Percentiles rank a stretch among this genome's conserved stretches.
These are phyloP conservation scores for Caenorhabditis imperialis DNA, from an alignment of 2,888 invertebrate genomes.

Conservation along the genomic window DNA sequence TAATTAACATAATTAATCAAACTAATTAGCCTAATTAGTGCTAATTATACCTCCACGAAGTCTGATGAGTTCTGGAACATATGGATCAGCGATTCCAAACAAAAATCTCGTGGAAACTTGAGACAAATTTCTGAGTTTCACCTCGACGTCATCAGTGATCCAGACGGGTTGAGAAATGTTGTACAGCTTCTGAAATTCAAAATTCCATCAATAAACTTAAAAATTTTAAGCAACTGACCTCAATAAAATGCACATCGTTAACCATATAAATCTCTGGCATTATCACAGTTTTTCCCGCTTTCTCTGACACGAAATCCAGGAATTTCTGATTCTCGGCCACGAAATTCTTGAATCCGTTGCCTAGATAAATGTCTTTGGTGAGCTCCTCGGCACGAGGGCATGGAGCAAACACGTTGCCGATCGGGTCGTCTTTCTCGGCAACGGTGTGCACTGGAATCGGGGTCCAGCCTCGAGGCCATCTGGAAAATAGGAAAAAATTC, in stretches of 20 bases:
- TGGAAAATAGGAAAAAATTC: no score
- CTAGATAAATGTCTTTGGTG: slow-evolving; percentile 50
- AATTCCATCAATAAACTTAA: not conserved
- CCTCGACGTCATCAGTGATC: slow-evolving; percentile 63
- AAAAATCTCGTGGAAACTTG: slow-evolving; percentile 66
- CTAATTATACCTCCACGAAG: slow-evolving; percentile 57
- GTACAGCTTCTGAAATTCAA: slow-evolving; percentile 63
- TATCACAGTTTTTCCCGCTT: slow-evolving; percentile 64
- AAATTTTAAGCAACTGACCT: slow-evolving; percentile 52
- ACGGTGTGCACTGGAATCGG: slow-evolving; percentile 73
- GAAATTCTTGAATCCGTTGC: slow-evolving; percentile 58
- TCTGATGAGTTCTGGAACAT: slow-evolving; percentile 65
- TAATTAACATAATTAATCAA: no score
- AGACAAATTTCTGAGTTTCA: slow-evolving; percentile 65
- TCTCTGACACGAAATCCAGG: slow-evolving; percentile 60
- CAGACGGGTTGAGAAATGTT: slow-evolving; percentile 67
- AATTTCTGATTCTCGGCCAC: slow-evolving; percentile 64
- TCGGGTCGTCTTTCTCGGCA: slow-evolving; percentile 60
- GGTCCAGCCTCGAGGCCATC: slow-evolving; percentile 72
- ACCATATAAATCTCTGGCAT: slow-evolving; percentile 65
- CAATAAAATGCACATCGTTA: slow-evolving; percentile 72
- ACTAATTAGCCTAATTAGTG: no score
- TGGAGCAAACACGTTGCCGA: slow-evolving; percentile 68
- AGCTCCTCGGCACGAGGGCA: slow-evolving; percentile 69
- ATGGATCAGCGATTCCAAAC: slow-evolving; percentile 69